These are phyloP conservation scores for Branchellion lobata DNA, from an alignment of 2,888 invertebrate genomes.

Conservation along the genomic window DNA sequence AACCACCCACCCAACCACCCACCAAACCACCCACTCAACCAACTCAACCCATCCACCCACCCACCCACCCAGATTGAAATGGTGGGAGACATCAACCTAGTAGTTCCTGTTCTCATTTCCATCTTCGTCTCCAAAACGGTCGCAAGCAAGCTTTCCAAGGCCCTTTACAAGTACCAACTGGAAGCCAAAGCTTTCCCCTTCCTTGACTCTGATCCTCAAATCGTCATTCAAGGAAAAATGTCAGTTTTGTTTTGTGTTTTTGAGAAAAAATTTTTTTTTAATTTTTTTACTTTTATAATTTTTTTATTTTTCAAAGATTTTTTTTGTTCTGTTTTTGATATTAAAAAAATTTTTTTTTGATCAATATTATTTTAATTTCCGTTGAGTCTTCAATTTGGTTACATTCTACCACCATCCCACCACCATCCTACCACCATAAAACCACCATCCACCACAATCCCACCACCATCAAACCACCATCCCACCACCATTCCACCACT, in stretches of 20 bases:
- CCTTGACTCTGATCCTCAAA: constrained; percentile 50
- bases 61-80: constrained; percentile 54
- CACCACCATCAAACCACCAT: no score
- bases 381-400: no score
- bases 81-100: constrained; percentile 51
- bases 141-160: constrained; percentile 50
- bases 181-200: constrained; percentile 52
- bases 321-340: neutral
- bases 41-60: no score
- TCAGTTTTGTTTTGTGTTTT: constrained; percentile 41
- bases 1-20: no score
- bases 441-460: no score
- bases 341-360: neutral
- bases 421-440: no score
- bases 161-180: constrained; percentile 52
- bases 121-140: constrained; percentile 52
- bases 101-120: constrained; percentile 51
- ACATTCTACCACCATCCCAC: no score
- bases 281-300: no score
- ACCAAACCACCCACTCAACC: no score
- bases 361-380: no score
- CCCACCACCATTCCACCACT: no score
- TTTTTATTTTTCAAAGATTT: neutral
- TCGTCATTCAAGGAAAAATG: constrained; percentile 49
- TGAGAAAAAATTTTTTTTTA: neutral